Conservation (phyloP, 2,888 invertebrate species). For the Dicranocentrus wangi region DNA sequence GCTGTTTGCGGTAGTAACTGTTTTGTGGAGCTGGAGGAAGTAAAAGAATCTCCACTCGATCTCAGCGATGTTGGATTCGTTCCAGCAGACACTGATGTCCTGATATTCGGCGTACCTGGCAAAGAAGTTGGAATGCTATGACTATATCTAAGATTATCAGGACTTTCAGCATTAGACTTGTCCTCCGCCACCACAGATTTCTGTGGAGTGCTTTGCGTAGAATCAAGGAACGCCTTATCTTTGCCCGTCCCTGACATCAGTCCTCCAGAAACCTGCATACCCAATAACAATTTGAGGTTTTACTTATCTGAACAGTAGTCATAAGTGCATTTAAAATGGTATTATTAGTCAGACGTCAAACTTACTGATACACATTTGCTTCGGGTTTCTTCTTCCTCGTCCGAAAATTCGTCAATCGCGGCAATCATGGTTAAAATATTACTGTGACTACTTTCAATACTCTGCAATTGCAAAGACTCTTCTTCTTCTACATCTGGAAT, state of each 20-base stretch:
- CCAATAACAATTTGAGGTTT: slow-evolving; percentile 35
- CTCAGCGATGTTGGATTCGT: slow-evolving; percentile 75
- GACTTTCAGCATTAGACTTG: slow-evolving; percentile 62
- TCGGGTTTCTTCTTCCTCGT: slow-evolving; percentile 68
- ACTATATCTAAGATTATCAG: slow-evolving; percentile 59
- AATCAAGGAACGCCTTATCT: slow-evolving; percentile 64
- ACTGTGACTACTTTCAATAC: slow-evolving; percentile 68
- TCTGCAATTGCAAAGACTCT: slow-evolving; percentile 65
- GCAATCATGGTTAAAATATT: slow-evolving; percentile 71
- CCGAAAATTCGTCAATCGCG: slow-evolving; percentile 72
- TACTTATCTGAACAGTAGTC: too few species aligned
- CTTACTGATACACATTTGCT: slow-evolving; percentile 43
- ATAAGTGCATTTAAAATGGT: too few species aligned
- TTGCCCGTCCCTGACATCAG: slow-evolving; percentile 58
- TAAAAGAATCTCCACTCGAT: slow-evolving; percentile 87
- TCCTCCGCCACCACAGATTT: slow-evolving; percentile 38
- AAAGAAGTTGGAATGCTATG: slow-evolving; percentile 67
- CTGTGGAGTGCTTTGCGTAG: slow-evolving; percentile 72
- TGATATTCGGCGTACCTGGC: slow-evolving; percentile 69
- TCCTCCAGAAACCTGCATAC: slow-evolving; percentile 52
- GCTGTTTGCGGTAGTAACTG: slow-evolving; percentile 79
- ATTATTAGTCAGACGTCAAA: too few species aligned
- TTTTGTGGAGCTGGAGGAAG: slow-evolving; percentile 86
- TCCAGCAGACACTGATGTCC: slow-evolving; percentile 67
- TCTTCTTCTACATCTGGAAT: slow-evolving; percentile 59